Percentiles rank a stretch among this genome's conserved stretches.
These are phyloP conservation scores for Panthera leo DNA, from an alignment of 2,113 vertebrate genomes.

Conservation along the genomic window DNA sequence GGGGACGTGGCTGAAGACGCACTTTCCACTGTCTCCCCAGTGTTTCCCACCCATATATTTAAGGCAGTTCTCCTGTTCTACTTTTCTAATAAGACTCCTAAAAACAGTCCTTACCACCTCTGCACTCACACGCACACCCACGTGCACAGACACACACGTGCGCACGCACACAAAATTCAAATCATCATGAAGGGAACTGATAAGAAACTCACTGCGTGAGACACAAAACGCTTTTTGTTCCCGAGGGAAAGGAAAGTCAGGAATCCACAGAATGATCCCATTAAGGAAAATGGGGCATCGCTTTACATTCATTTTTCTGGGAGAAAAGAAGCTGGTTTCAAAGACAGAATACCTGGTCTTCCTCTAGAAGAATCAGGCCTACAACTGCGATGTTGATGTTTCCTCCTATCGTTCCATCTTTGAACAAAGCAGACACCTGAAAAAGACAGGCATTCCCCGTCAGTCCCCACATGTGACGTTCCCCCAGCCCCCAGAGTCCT, in stretches of 20 bases:
- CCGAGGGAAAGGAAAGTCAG: neutral
- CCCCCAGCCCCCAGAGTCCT: neutral
- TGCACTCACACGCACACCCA: fast-evolving
- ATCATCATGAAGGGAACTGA: neutral
- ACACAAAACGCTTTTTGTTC: neutral
- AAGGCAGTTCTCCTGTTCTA: neutral
- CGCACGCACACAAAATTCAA: neutral
- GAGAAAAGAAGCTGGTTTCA: neutral
- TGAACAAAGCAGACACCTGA: conserved; percentile 93
- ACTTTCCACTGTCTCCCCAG: fast-evolving
- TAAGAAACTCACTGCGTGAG: neutral
- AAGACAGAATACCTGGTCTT: conserved; percentile 88
- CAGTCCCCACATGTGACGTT: fast-evolving
- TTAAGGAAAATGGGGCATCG: neutral
- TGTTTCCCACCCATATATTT: neutral
- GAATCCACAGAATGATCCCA: neutral
- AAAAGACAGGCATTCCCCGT: neutral
- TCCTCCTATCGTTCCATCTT: conserved; percentile 93
- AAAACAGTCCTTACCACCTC: neutral
- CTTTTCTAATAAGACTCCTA: neutral
- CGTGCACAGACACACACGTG: too few species aligned
- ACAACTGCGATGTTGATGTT: conserved; percentile 93
- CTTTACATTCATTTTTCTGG: neutral
- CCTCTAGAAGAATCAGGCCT: conserved; percentile 91
- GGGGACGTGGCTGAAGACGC: neutral